Evolutionary conservation across 2,113 vertebrate genomes (phyloP), one percentile per base, ranked within the genome.

Genomic region (Lepisosteus osseus): DNA sequence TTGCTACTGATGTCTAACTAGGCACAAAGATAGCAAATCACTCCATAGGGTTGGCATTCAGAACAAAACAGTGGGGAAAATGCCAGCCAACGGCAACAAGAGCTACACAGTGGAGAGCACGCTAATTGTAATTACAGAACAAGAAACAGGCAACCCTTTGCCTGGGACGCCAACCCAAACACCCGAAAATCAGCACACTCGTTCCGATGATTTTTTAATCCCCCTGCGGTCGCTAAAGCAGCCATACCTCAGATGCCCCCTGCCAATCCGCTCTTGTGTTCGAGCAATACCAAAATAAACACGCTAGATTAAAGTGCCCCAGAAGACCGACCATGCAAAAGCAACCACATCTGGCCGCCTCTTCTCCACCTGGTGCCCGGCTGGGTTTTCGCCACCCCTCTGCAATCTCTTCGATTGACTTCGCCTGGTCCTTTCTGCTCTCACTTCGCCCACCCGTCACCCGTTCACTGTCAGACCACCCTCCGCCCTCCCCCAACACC

Each of bases 161-260:
- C 68, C 69, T 5, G 47, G 5, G 47, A 41, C 41, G 72, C 78
- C 78, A 79, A 78, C 43, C 44, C 67, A 79, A 75, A 75, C 73
- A 75, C 45, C n/a, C 68, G 57, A 44, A 75, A 75, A 70, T 75
- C 69, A 75, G 73, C 51, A 55, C 42, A 43, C 68, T 64, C 44
- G 3, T 56, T 41, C 63, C 3, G n/a, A 17, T 4, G 63, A 3
- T 51, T 51, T 51, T 64, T 5, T 6, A 59, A 61, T 67, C 43
- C 3, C 64, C 61, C 54, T 56, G 61, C n/a, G 67, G 72, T 64
- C n/a, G n/a, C 9, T 9, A 14, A 17, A 44, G 15, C 72, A 63
- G 54, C 43, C 61, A 54, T 65, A 12, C 72, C 64, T 40, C 40
- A 42, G 61, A 57, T 67, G n/a, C n/a, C 57, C 9, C 14, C 14